A percentile compares a stretch with the other conserved stretches of the same genome.
phyloP scores from a whole-genome alignment of 2,113 vertebrate species.

The Pomatorhinus ruficollis region DNA sequence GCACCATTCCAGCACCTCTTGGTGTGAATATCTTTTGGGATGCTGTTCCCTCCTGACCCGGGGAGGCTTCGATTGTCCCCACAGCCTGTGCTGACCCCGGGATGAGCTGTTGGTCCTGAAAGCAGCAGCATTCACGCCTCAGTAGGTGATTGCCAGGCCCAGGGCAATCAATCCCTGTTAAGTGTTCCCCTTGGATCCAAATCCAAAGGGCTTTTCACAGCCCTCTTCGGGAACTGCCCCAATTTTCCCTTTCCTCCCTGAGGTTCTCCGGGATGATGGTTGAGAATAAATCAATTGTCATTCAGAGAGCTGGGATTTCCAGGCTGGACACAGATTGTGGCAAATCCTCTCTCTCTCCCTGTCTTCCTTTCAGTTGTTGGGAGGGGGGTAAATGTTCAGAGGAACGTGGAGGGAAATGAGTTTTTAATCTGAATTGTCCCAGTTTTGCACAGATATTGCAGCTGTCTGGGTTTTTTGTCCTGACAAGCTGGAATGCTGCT shows the following conservation, averaged over 20 bases:
- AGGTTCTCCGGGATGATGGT: background rate
- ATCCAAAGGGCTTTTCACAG: background rate
- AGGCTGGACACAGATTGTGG: background rate
- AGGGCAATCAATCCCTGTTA: background rate
- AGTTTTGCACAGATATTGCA: background rate
- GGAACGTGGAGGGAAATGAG: background rate
- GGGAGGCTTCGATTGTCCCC: accelerated
- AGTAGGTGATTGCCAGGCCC: background rate
- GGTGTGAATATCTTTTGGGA: too few relatives aligned
- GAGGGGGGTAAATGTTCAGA: background rate
- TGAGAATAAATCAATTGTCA: background rate
- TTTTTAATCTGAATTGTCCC: background rate
- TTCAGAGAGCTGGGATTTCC: background rate
- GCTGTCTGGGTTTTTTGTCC: background rate
- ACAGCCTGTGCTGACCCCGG: background rate
- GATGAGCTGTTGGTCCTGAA: background rate
- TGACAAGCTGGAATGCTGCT: background rate
- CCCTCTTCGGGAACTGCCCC: background rate
- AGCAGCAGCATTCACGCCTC: background rate
- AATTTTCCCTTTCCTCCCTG: background rate
- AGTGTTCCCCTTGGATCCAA: background rate
- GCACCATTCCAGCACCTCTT: accelerated
- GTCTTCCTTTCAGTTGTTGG: background rate
- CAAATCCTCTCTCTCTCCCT: background rate
- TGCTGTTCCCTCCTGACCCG: background rate